Evolutionary conservation across 1,140 invertebrate genomes (phyloP), one percentile per base, ranked within the genome.

Genomic region (Chrysomallon squamiferum): DNA sequence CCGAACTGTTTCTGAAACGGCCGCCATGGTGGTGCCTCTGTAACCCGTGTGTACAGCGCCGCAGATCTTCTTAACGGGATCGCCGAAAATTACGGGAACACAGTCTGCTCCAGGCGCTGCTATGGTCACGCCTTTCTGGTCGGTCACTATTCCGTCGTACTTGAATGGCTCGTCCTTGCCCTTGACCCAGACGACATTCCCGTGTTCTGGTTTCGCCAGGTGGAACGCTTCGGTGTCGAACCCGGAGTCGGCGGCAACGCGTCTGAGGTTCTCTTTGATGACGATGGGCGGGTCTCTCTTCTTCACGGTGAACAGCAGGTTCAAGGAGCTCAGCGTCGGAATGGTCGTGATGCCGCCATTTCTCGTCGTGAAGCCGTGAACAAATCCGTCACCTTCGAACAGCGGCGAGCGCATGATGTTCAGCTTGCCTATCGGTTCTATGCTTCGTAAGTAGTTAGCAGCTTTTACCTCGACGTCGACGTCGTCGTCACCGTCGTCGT

Each of bases 71-170:
- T 59, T 64, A 2, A 69, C 65, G 1, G 69, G 72, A 57, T 78
- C 76, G 9, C 71, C 76, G 67, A 78, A 75, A 11, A 78, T 27
- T 22, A 74, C 62, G 3, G 63, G 63, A 1, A 68, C 47, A 62
- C 76, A 78, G 49, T 78, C 76, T n/a, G 76, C 76, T 11, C 71
- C 71, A 11, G 74, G 72, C 0, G 76, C 76, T 11, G 67, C 72
- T 35, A 73, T 27, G 29, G 73, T 72, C 20, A 76, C 56, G 13
- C 57, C 60, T 15, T 22, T 47, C 22, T 58, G 38, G 41, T 71
- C 59, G 5, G 68, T 71, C n/a, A 72, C 33, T 0, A 78, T 33
- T 13, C 62, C 74, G 47, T 78, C 76, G 49, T 69, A 75, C 13
- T 67, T 68, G 49, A 27, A 54, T 1, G 68, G 65, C 29, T 63